A percentile compares a stretch with the other conserved stretches of the same genome.
These are phyloP conservation scores for Cephalopachus bancanus DNA, from an alignment of 2,797 vertebrate species.

Conservation along the genomic window DNA sequence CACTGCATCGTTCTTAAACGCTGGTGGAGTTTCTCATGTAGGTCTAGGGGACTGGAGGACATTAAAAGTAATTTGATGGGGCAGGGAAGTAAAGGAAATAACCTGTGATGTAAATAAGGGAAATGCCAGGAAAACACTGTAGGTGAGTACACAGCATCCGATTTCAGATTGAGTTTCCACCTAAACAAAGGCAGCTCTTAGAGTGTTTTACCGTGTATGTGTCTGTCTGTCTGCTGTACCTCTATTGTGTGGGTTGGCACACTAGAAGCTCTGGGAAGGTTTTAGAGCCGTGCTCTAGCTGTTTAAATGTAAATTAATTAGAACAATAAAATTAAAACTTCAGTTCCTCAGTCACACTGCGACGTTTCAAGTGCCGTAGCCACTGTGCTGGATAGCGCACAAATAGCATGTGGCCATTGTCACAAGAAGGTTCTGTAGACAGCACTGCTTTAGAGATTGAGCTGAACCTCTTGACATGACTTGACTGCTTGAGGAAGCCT, in stretches of 20 bases:
- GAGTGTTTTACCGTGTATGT: not conserved
- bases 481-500: not conserved
- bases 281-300: not conserved
- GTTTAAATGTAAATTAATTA: conserved; percentile 5
- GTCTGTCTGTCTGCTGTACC: not conserved
- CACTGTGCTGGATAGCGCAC: not conserved
- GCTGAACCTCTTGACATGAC: not conserved
- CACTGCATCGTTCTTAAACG: not conserved
- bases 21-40: not conserved
- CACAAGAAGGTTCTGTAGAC: not conserved
- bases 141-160: conserved; percentile 73
- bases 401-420: fast-evolving
- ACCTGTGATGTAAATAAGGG: not conserved
- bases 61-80: not conserved
- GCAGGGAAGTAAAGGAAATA: not conserved
- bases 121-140: conserved; percentile 79
- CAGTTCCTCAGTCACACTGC: not conserved
- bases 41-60: not conserved
- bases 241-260: not conserved
- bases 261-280: not conserved
- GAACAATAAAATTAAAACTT: conserved; percentile 1
- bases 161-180: conserved; percentile 80
- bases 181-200: conserved; percentile 80
- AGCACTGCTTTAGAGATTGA: not conserved
- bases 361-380: not conserved